phyloP scores from a whole-genome alignment of 2,888 invertebrate species.

The Byasa hedistus region DNA sequence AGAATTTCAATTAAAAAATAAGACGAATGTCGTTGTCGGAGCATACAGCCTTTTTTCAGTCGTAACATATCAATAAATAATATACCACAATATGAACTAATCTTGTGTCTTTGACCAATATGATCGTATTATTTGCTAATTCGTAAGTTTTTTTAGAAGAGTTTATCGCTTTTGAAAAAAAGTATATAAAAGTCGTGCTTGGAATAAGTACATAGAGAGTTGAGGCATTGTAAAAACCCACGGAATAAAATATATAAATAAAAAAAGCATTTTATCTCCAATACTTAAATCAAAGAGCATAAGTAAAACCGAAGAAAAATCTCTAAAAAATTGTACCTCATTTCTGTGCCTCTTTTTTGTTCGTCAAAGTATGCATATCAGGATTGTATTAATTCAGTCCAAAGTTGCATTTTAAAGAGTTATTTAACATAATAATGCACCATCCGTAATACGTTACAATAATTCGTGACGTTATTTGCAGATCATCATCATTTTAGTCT shows the following conservation, averaged over 20 bases:
- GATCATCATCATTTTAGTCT: conserved; percentile 28
- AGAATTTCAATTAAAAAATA: neutral
- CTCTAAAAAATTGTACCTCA: too few species aligned
- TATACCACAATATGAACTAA: neutral
- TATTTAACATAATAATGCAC: conserved; percentile 2
- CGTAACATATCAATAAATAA: too few species aligned
- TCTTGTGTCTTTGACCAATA: neutral
- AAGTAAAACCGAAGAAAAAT: too few species aligned
- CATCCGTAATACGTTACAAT: conserved; percentile 12
- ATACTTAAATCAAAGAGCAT: too few species aligned
- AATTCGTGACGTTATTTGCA: conserved; percentile 21
- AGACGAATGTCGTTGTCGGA: neutral
- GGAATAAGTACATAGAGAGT: too few species aligned
- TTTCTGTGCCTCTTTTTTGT: too few species aligned
- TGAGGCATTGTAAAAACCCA: too few species aligned
- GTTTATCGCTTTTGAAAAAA: neutral
- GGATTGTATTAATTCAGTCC: conserved; percentile 9
- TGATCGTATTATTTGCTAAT: neutral
- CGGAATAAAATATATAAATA: too few species aligned
- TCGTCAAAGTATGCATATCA: neutral
- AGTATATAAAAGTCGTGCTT: too few species aligned
- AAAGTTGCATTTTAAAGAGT: conserved; percentile 2
- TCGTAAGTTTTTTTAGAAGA: neutral
- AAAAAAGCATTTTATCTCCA: neutral
- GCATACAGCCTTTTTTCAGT: neutral